phyloP scores from a whole-genome alignment of 2,797 vertebrate genomes.

The Tokudaia muenninki region DNA sequence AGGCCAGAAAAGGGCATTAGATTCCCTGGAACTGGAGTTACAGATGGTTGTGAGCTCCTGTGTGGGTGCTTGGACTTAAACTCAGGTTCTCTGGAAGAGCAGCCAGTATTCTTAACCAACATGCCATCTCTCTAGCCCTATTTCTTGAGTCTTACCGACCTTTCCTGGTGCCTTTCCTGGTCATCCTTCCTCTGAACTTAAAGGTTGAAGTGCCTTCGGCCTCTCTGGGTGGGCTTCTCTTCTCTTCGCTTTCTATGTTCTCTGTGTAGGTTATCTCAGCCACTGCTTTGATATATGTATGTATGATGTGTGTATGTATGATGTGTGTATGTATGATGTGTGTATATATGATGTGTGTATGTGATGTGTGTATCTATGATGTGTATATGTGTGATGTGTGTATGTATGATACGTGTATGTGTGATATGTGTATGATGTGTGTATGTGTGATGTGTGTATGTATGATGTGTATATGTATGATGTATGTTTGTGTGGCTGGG shows the following conservation, averaged over 20 bases:
- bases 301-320: background rate
- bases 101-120: background rate
- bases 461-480: background rate
- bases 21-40: background rate
- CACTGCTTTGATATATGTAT: background rate
- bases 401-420: background rate
- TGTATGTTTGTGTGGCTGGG: no score
- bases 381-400: background rate
- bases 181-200: background rate
- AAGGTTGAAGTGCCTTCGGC: background rate
- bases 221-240: background rate
- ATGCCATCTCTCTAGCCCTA: background rate
- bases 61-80: background rate
- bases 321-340: background rate
- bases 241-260: background rate
- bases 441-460: background rate
- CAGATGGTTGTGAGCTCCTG: background rate
- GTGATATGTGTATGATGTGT: background rate
- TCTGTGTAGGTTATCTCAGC: background rate
- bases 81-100: background rate
- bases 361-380: background rate
- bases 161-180: background rate
- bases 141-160: background rate
- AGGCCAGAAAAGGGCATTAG: background rate
- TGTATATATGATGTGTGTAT: no score